Base-by-base conservation (phyloP, 2,888 invertebrate species). In the Netelia melanura region DNA sequence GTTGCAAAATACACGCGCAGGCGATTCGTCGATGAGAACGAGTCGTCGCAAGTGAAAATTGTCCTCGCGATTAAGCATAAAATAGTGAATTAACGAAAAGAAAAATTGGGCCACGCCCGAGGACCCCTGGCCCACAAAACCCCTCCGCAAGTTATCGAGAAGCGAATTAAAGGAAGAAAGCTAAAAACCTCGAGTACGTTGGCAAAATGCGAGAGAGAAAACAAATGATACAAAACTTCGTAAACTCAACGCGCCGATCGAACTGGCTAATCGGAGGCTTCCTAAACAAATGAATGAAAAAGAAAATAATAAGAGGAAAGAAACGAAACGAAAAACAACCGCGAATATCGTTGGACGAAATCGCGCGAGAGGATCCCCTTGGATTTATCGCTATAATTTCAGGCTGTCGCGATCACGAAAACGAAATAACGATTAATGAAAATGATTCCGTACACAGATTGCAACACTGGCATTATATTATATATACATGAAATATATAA, bases 201-300 rank as follows among this genome's bases (percentile, higher is more conserved):
- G 30, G 23, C 14, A 67, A 25, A 77, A 25, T 43, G 43, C 64
- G 43, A 78, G 70, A 85, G 86, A 87, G 81, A 38, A 6, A 38
- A 38, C 38, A 38, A 38, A 38, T 6, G 84, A 81, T 80, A 56
- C 21, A 84, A 82, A 86, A 87, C 77, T 86, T 89, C 87, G 86
- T 43, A 8, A 48, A 56, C n/a, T n/a, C 84, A 88, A 87, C 54
- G 76, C 86, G 70, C 87, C 86, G 84, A 85, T 87, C 85, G 84
- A 85, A 81, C 83, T 78, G 81, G 83, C 79, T 21, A 84, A 86
- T 86, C 87, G 85, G 86, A 85, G 88, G 87, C 88, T 89, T 88
- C 89, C 88, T 88, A 83, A 61, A 70, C 17, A 65, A 52, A 64
- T 17, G 65, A 62, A 75, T 30, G 21, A 14, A 70, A 78, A 30